phyloP scores from a whole-genome alignment of 2,888 invertebrate species.

The Nematopogon swammerdamellus region DNA sequence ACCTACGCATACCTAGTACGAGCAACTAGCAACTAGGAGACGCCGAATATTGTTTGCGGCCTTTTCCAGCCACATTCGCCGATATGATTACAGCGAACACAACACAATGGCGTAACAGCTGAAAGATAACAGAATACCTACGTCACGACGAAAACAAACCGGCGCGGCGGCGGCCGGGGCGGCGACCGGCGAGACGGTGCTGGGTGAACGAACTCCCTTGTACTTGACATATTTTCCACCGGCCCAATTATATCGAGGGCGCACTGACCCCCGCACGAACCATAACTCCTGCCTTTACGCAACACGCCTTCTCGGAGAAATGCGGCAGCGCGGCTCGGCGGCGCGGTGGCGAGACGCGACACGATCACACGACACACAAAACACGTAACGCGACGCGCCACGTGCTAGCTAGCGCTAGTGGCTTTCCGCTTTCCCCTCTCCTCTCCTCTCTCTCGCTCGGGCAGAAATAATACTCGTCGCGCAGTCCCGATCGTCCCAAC shows the following conservation, averaged over 20 bases:
- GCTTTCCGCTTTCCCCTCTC: no score
- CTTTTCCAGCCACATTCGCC: no score
- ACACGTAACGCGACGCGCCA: no score
- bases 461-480: no score
- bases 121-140: not conserved
- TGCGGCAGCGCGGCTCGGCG: not conserved
- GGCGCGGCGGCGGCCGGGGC: constrained; percentile 4
- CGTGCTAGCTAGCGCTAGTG: no score
- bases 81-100: no score
- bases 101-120: not conserved
- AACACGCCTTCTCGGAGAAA: not conserved
- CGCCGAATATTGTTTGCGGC: no score
- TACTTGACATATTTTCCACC: constrained; percentile 56
- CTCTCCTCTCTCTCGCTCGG: no score
- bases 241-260: constrained; percentile 39
- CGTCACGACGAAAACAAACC: not conserved
- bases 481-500: no score
- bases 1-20: no score
- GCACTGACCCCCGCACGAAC: constrained; percentile 25
- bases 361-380: no score
- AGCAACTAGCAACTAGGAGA: no score
- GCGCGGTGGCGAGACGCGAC: not conserved
- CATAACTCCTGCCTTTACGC: not conserved
- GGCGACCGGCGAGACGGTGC: constrained; percentile 24
- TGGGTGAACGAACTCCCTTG: constrained; percentile 45